phyloP scores from a whole-genome alignment of 2,888 invertebrate genomes.

The Tachystola acroxantha region DNA sequence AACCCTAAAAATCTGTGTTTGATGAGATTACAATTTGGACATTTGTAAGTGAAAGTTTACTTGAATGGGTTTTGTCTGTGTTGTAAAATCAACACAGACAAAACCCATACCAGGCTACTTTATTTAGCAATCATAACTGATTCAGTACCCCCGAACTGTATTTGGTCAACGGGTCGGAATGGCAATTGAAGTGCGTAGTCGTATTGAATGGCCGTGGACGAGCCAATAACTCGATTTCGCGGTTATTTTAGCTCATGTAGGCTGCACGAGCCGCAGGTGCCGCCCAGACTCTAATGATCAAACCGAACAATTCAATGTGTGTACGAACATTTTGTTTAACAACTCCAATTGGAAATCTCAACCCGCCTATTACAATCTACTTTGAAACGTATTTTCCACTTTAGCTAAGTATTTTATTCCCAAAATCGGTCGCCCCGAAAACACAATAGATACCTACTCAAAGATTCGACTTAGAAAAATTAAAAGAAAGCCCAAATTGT shows the following conservation, averaged over 20 bases:
- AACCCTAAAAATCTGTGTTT: too few relatives aligned
- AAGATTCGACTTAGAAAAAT: constrained; percentile 35
- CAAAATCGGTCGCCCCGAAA: constrained; percentile 5
- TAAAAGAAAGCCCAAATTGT: constrained; percentile 44
- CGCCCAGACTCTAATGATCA: constrained; percentile 46
- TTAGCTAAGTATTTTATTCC: constrained; percentile 6
- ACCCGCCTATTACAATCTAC: neutral
- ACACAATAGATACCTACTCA: constrained; percentile 18
- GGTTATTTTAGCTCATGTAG: constrained; percentile 66
- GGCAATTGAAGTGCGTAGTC: constrained; percentile 47
- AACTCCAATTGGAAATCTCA: constrained; percentile 6
- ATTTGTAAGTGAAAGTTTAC: too few relatives aligned
- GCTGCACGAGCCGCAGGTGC: constrained; percentile 54
- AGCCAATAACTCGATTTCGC: constrained; percentile 69
- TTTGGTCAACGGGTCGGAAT: constrained; percentile 44
- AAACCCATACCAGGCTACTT: constrained; percentile 18
- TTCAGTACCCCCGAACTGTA: constrained; percentile 36
- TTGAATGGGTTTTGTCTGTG: too few relatives aligned
- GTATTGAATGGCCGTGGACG: constrained; percentile 51
- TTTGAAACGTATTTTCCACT: constrained; percentile 4
- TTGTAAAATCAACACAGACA: neutral
- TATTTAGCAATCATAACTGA: constrained; percentile 36
- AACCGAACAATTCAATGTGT: constrained; percentile 42
- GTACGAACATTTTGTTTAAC: constrained; percentile 15
- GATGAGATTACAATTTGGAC: too few relatives aligned